Evolutionary conservation across 2,888 invertebrate genomes (phyloP), one percentile per base, ranked within the genome.

Genomic region (Drosophila macrothrix): DNA sequence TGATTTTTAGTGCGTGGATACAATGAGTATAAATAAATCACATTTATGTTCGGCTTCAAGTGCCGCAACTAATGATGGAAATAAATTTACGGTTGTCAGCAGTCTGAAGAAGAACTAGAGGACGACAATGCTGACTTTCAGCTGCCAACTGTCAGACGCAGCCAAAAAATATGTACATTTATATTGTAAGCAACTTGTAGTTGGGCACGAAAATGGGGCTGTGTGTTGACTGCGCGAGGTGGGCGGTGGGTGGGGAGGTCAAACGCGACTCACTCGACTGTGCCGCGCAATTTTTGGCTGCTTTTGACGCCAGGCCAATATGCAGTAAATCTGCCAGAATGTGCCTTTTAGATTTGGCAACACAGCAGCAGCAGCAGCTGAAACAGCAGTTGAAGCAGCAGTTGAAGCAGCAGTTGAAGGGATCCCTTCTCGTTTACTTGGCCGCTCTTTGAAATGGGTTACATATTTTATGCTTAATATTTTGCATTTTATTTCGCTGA

Each of bases 291-390:
- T 86, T 83, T 83, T 84, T 78, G 85, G 85, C 89, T 92, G 92
- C 87, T 91, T 92, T 92, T 92, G 92, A 92, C 92, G 92, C 90
- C 91, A 82, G 92, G 91, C 92, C 92, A 92, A 92, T 92, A 92
- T 92, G 92, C 92, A 92, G 92, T 92, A 92, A 92, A 92, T 92
- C 92, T 92, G 90, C 90, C 91, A 88, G 91, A 83, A 91, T 91
- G 88, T 90, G 90, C 84, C 84, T 88, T 84, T 84, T 87, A 88
- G 88, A 87, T 84, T 88, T 88, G 88, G 88, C 90, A 84, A 80
- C 72, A 76, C 79, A 72, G 78, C 76, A 84, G 76, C 64, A 61
- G 60, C 72, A 61, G 79, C 74, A 65, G 67, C 70, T 58, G 72
- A 78, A 72, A 76, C 62, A 64, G 50, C 52, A 35, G 25, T 25